Base-by-base conservation (phyloP, 2,888 invertebrate genomes). In the Cephus rjabovi region DNA sequence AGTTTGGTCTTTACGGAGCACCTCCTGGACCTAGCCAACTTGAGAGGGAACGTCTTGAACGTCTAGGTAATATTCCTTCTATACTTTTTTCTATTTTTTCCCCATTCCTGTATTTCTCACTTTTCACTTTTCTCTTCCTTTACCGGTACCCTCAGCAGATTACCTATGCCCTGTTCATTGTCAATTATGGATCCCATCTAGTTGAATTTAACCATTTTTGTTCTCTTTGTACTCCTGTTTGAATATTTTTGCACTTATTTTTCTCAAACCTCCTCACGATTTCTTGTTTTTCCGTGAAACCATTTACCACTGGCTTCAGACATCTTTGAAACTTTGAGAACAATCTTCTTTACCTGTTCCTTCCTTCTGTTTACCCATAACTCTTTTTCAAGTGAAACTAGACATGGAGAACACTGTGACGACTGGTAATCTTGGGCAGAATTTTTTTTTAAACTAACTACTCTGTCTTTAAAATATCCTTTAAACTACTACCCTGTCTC, bases 1-100 rank as follows among this genome's bases (percentile, higher is more conserved):
- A 96, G 87, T 95, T 95, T 87, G 95, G 95, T 12, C 92, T 95
- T 76, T 96, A 95, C 85, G 92, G 92, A 75, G 94, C 94, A 68
- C 95, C 95, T 83, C 96, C 97, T n/a, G 96, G 96, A 76, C 94
- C 95, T 85, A 96, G 96, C 85, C 97, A 96, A 90, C 92, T 98
- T 89, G 98, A 98, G 90, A 93, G 98, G 80, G 98, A 98, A 92
- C 94, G 98, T 76, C 93, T 97, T 33, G 97, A 97, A 91, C 93
- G 97, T 88, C 93, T 97, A 86, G 97, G 97, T 90, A 96, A 90
- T 95, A 77, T 78, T 75, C 35, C 69, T 77, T 69, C 73, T 23
- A 56, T 56, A 56, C 23, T 56, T 23, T 56, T 56, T 56, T 23
- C 4, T 23, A 56, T 23, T 6, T 40, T 23, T 40, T 15, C 6